phyloP scores from a whole-genome alignment of 2,888 invertebrate genomes.

The Cephalotes varians region DNA sequence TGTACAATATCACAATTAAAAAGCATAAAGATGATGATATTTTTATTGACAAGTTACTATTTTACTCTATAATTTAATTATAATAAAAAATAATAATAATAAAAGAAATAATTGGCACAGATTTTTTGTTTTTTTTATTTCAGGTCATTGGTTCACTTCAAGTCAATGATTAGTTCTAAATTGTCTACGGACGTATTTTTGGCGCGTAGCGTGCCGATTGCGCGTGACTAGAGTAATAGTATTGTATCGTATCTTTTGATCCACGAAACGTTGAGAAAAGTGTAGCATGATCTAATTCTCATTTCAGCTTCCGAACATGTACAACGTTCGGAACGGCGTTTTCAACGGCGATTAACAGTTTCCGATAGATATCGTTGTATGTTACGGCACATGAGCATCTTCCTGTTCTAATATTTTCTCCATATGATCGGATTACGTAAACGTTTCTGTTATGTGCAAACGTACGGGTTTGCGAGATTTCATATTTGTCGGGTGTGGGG shows the following conservation, averaged over 20 bases:
- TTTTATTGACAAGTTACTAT: not conserved
- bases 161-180: constrained; percentile 39
- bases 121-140: constrained; percentile 27
- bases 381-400: not conserved
- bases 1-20: not conserved
- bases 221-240: constrained; percentile 52
- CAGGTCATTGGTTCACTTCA: constrained; percentile 28
- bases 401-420: constrained; percentile 26
- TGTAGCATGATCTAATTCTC: constrained; percentile 48
- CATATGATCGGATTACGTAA: constrained; percentile 11
- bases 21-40: not conserved
- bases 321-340: too few species aligned
- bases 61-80: constrained; percentile 7
- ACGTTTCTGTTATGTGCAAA: constrained; percentile 10
- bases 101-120: not conserved
- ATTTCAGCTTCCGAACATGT: constrained; percentile 37
- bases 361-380: not conserved
- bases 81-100: too few species aligned
- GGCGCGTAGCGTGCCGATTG: constrained; percentile 55
- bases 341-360: constrained; percentile 35
- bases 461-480: not conserved
- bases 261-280: constrained; percentile 43
- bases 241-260: constrained; percentile 37
- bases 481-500: not conserved
- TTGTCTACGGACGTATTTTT: constrained; percentile 51